Evolutionary conservation across 2,113 vertebrate species (phyloP), one percentile per base, ranked within the genome.

Genomic region (Nymphicus hollandicus): DNA sequence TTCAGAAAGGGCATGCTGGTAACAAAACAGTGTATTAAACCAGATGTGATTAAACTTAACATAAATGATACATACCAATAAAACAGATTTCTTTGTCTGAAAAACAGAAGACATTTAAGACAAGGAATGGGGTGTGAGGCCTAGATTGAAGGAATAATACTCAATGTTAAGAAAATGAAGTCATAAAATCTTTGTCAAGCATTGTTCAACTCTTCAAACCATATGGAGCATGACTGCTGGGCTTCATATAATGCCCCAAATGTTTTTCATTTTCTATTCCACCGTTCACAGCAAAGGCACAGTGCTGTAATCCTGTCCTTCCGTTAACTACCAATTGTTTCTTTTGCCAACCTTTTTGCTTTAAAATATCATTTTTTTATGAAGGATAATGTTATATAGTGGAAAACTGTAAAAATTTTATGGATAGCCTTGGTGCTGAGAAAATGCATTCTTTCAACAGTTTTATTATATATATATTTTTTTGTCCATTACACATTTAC

Each of bases 321-420:
- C 96, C n/a, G 55, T 97, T 96, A 97, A 96, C 94, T 95, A 96
- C 93, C 91, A 88, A 27, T 95, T 92, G 94, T 96, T 97, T 97
- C 94, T 97, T 96, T 97, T 88, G 91, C 93, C 93, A 98, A 96
- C 79, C 93, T 94, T 97, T 97, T 97, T 95, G 90, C 97, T 97
- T 98, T 97, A 96, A 98, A 98, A 97, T 97, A 97, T 86, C 93
- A 97, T 95, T 95, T 97, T 97, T 97, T 97, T 98, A 97, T 97
- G 95, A 97, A 98, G 87, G 95, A 96, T 97, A 97, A 97, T 97
- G 93, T 97, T 95, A 97, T 96, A 98, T 91, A 91, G 87, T 96
- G 88, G 93, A 95, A 98, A 98, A 97, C 88, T 93, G 89, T 97
- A 97, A 97, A 97, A 96, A 84, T 95, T 93, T 97, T 97, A 97